A percentile compares a stretch with the other conserved stretches of the same genome.
phyloP scores from a whole-genome alignment of 2,888 invertebrate genomes.

The Cyclophora albipunctata region DNA sequence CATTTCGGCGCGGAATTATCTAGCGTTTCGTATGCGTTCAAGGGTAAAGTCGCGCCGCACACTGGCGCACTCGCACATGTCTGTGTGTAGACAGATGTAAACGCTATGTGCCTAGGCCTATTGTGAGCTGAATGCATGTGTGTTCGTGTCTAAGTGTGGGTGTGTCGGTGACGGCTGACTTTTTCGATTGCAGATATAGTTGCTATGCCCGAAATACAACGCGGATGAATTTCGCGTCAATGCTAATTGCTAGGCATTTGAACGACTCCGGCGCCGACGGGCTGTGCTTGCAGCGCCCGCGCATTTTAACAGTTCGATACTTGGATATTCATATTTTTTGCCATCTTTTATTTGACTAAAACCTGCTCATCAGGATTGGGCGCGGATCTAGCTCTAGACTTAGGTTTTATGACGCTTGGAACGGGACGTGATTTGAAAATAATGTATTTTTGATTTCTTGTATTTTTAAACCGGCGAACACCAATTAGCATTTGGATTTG shows the following conservation, averaged over 20 bases:
- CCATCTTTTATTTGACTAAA: conserved; percentile 11
- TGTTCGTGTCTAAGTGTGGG: conserved; percentile 39
- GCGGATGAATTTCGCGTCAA: conserved; percentile 60
- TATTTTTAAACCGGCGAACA: no score
- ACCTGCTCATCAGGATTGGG: conserved; percentile 17
- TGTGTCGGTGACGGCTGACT: conserved; percentile 55
- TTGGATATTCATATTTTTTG: conserved; percentile 13
- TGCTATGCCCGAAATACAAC: conserved; percentile 71
- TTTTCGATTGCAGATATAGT: conserved; percentile 68
- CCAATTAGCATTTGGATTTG: no score
- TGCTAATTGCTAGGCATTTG: conserved; percentile 52
- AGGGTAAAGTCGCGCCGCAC: conserved; percentile 68
- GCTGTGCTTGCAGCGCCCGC: conserved; percentile 17
- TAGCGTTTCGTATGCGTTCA: conserved; percentile 65
- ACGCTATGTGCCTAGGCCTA: conserved; percentile 50
- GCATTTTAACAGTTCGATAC: conserved; percentile 13
- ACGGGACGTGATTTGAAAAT: no score
- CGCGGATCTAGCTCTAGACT: conserved; percentile 11
- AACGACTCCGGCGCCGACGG: conserved; percentile 26
- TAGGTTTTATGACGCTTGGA: conserved; percentile 9
- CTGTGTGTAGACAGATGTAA: conserved; percentile 37
- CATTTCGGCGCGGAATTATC: conserved; percentile 59
- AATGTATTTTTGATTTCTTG: no score
- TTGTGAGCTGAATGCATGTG: conserved; percentile 45
- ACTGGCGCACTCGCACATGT: conserved; percentile 41